Evolutionary conservation across 2,113 vertebrate species (phyloP).

Genomic region (Sinosuthora webbiana): DNA sequence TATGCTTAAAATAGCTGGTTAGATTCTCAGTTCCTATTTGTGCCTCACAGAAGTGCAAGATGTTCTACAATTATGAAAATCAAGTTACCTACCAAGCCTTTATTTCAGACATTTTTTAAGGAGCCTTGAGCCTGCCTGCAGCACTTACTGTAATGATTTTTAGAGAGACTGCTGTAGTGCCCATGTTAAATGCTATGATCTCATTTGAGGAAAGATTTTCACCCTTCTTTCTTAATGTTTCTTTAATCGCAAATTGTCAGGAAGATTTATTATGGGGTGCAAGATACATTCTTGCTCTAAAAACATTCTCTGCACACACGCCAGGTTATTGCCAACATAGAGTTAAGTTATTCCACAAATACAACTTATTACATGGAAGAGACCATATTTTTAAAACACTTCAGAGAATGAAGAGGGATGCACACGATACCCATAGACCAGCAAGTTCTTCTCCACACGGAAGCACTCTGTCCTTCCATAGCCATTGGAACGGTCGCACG

Average conservation of each 20-base stretch:
- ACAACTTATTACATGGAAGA: neutral
- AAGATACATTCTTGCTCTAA: neutral
- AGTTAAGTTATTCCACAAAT: neutral
- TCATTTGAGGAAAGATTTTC: neutral
- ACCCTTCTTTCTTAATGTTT: neutral
- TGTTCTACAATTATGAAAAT: neutral
- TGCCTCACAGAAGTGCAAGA: neutral
- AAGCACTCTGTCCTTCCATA: slow-evolving; percentile 98
- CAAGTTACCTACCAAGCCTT: neutral
- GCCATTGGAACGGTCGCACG: slow-evolving; percentile 87
- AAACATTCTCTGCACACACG: neutral
- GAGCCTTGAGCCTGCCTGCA: neutral
- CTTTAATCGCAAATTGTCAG: neutral
- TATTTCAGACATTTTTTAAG: neutral
- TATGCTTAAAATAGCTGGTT: neutral
- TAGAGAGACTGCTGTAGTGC: neutral
- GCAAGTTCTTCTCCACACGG: slow-evolving; percentile 94
- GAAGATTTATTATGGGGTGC: neutral
- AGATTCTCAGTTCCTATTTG: slow-evolving; percentile 11
- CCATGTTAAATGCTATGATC: neutral
- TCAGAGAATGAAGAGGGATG: neutral
- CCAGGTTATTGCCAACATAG: fast-evolving
- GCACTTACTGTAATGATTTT: neutral
- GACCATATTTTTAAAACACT: fast-evolving
- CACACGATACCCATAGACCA: slow-evolving; percentile 90